Evolutionary conservation across 2,888 invertebrate species (phyloP).

Genomic region (Drosophila hamatofila): DNA sequence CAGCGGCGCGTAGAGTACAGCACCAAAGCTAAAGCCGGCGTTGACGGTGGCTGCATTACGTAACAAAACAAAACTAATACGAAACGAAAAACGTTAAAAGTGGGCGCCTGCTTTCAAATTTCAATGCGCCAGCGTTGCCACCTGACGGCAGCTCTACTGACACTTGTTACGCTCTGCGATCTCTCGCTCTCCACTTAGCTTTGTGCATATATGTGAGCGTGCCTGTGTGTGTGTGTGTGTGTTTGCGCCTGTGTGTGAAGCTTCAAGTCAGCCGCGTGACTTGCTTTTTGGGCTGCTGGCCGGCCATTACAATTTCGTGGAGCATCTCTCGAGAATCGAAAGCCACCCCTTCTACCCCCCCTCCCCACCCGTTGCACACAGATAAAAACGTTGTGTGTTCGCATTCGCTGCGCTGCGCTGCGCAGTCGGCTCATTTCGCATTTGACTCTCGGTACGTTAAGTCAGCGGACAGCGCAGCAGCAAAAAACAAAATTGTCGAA

Average conservation of each 20-base stretch:
- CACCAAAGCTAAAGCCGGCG: conserved; percentile 14
- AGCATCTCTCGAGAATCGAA: conserved; percentile 52
- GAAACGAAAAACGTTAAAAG: conserved; percentile 52
- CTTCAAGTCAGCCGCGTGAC: conserved; percentile 62
- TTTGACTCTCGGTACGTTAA: conserved; percentile 77
- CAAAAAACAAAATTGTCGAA: conserved; percentile 29
- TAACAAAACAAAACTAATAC: conserved; percentile 56
- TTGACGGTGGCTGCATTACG: conserved; percentile 45
- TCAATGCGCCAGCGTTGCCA: conserved; percentile 64
- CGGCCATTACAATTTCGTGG: conserved; percentile 52
- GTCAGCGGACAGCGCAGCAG: conserved; percentile 50
- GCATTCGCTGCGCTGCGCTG: conserved; percentile 44
- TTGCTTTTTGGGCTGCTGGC: conserved; percentile 60
- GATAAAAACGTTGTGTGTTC: conserved; percentile 51
- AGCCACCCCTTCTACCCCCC: conserved; percentile 11
- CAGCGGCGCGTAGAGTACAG: conserved; percentile 54
- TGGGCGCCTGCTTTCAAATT: conserved; percentile 63
- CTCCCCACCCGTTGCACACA: conserved; percentile 44
- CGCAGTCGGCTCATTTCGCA: conserved; percentile 70
- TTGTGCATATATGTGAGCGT: background rate
- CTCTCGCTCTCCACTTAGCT: conserved; percentile 31
- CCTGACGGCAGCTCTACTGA: conserved; percentile 39
- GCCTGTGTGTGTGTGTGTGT: conserved; percentile 14
- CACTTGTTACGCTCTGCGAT: conserved; percentile 67
- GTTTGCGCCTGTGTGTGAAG: too few species aligned